A percentile compares a stretch with the other conserved stretches of the same genome.
Conservation (phyloP, 1,140 invertebrate species). For the Brevipalpus yothersi region DNA sequence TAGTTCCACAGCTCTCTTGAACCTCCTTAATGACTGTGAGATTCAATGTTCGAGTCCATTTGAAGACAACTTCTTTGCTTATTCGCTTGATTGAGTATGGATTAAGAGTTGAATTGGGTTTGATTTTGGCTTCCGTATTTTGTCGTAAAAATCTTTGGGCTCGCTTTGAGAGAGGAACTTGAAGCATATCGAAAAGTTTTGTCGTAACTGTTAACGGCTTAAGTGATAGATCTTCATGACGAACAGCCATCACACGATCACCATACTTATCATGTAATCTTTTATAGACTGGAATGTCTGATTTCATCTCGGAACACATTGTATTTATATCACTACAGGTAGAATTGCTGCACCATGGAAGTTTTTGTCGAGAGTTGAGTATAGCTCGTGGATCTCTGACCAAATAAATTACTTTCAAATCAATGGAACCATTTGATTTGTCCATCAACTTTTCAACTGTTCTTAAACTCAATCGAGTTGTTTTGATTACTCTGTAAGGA, state of each 20-base stretch:
- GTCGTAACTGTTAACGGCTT: background rate
- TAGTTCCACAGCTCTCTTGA: background rate
- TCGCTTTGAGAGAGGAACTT: background rate
- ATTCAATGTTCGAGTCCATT: background rate
- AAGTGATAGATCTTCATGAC: background rate
- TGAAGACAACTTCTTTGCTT: background rate
- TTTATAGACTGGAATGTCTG: background rate
- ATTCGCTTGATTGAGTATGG: background rate
- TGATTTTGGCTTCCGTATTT: background rate
- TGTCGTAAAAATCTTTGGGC: background rate
- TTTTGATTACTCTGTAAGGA: background rate
- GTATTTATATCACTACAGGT: background rate
- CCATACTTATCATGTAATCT: background rate
- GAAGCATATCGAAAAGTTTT: background rate
- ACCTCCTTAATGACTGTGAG: background rate
- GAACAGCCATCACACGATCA: background rate
- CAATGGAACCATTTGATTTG: background rate
- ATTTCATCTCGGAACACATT: background rate
- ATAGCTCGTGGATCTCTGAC: constrained; percentile 61
- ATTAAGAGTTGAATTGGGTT: background rate
- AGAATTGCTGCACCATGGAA: constrained; percentile 56
- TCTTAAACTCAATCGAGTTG: background rate
- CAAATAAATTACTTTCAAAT: constrained; percentile 33
- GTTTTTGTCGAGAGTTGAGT: constrained; percentile 53
- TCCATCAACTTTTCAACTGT: background rate